Evolutionary conservation across 2,113 vertebrate species (phyloP), one percentile per base, ranked within the genome.

Genomic region (Xyliphius kryptos): DNA sequence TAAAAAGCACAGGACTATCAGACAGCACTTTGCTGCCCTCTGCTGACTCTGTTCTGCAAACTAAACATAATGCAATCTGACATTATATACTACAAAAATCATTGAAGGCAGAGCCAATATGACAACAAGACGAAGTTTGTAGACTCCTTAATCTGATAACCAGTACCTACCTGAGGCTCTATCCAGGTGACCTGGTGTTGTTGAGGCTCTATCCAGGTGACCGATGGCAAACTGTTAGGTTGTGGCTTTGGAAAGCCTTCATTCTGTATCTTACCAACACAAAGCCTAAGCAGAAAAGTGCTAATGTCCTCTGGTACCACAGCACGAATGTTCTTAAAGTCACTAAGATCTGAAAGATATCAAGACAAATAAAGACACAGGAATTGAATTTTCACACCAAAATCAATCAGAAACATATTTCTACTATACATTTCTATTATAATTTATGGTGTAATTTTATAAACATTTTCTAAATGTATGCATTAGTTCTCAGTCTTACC

Each of bases 281-380:
- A 63, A 79, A 92, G 85, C 49, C 67, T 75, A 67, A 92, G 83
- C 17, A 90, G 81, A 71, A 90, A 90, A 0, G 67, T 77, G 15
- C 89, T 85, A 32, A 91, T 84, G 57, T 81, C 74, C 57, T 83
- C 78, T 69, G 90, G 86, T 61, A 89, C 83, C 41, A 83, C 65
- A 32, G 74, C 74, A 20, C 85, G 81, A 51, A 92, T 87, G 2
- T 72, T 79, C 64, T 85, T 75, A 60, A 87, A 77, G 72, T 86
- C 83, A 71, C 68, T 74, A n/a, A 77, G 75, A 46, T 91, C 91
- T 92, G 75, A 13, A 12, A 26, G 40, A 37, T 40, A 50, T 74
- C 61, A 50, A 69, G 59, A 6, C 47, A 26, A 56, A 19, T 26
- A 12, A 36, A 48, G 1, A 36, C n/a, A n/a, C n/a, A n/a, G n/a